These are phyloP conservation scores for Albula goreensis DNA, from an alignment of 2,113 vertebrate genomes.

Conservation along the genomic window DNA sequence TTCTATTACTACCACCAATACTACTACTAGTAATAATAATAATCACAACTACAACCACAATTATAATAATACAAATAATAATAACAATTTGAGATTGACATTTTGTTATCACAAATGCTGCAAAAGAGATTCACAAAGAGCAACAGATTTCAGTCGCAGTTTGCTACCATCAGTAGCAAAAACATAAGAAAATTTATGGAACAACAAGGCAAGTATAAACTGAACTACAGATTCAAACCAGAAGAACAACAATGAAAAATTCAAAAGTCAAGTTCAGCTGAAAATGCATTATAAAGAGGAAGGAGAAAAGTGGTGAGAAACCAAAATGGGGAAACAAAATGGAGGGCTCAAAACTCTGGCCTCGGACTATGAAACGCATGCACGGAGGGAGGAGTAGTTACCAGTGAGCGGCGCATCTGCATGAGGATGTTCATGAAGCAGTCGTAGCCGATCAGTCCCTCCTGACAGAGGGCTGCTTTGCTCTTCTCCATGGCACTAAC, in stretches of 20 bases:
- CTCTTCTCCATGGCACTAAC: slow-evolving; percentile 85
- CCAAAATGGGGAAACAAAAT: neutral
- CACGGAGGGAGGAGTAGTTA: slow-evolving; percentile 47
- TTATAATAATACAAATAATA: too few species aligned
- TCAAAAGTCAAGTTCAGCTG: too few species aligned
- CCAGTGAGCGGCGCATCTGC: slow-evolving; percentile 97
- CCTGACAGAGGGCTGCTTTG: slow-evolving; percentile 72
- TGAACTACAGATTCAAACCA: neutral
- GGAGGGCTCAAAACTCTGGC: neutral
- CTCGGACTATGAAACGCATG: too few species aligned
- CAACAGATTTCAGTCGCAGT: neutral
- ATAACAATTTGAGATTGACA: too few species aligned
- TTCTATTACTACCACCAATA: too few species aligned
- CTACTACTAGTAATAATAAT: too few species aligned
- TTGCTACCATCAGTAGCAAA: neutral
- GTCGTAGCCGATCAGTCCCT: slow-evolving; percentile 93
- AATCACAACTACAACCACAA: too few species aligned
- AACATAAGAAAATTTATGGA: neutral
- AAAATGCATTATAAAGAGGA: too few species aligned
- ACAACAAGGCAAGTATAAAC: neutral
- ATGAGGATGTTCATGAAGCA: slow-evolving; percentile 95
- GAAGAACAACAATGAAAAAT: neutral
- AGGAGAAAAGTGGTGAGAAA: neutral
- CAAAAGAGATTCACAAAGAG: neutral
- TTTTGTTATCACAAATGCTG: neutral